Percentiles rank a stretch among this genome's conserved stretches.
Evolutionary conservation across 1,140 invertebrate species (phyloP).

Genomic region (Colletes latitarsis): DNA sequence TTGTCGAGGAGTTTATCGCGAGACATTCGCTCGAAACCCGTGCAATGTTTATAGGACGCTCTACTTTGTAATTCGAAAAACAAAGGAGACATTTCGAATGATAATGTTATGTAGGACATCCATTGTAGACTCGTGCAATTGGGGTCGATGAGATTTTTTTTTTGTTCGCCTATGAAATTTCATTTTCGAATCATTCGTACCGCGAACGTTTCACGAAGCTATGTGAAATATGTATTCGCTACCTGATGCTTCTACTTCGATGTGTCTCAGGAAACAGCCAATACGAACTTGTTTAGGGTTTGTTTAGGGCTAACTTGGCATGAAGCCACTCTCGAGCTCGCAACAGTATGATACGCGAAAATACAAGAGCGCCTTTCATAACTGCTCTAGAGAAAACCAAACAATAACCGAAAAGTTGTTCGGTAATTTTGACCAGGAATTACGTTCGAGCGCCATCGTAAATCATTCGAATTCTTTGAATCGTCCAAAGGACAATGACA

Average conservation of each 20-base stretch:
- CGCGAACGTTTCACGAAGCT: background rate
- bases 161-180: background rate
- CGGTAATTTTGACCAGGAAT: no score
- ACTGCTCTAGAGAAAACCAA: background rate
- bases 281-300: conserved; percentile 56
- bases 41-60: background rate
- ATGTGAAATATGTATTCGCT: conserved; percentile 21
- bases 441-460: no score
- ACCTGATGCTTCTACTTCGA: conserved; percentile 58
- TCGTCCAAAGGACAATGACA: no score
- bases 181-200: conserved; percentile 4
- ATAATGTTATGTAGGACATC: conserved; percentile 12
- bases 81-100: background rate
- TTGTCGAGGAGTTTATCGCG: no score
- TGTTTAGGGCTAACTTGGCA: conserved; percentile 62
- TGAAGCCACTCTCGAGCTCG: conserved; percentile 51
- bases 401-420: background rate
- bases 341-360: background rate
- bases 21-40: background rate
- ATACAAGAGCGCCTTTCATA: background rate
- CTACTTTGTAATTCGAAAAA: background rate
- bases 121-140: background rate
- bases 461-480: no score
- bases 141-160: conserved; percentile 7
- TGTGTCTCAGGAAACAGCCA: conserved; percentile 18